Evolutionary conservation across 2,888 invertebrate genomes (phyloP), one percentile per base, ranked within the genome.

Genomic region (Leucophenga maculata): DNA sequence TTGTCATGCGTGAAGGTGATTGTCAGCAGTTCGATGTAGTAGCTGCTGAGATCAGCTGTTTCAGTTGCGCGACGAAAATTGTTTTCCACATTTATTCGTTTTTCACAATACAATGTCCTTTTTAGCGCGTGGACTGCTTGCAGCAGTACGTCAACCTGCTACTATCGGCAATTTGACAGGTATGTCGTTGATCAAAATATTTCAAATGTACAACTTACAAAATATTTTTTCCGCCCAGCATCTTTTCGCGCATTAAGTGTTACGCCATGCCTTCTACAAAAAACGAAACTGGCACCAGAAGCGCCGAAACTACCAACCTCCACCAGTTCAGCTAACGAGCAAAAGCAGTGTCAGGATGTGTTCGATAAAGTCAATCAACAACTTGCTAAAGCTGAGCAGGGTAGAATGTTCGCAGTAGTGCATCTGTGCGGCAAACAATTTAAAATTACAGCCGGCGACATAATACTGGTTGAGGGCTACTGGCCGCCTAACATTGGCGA

Each of bases 401-500:
- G 86, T 0, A 85, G 89, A 2, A 75, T 88, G 9, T 97, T 97
- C 88, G 97, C 97, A 0, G 91, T 97, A 1, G 91, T 97, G 0
- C 93, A 95, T 79, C 78, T 97, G 18, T 90, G 93, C 72, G 96
- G 96, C 13, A 95, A 94, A 87, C 97, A 97, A 83, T 95, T 93
- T 88, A 94, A 95, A 88, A 91, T 97, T 0, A 95, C 96, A 0
- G 91, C 93, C 70, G 95, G 94, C n/a, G 97, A 97, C 88, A 89
- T 97, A 3, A 90, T 97, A 32, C 90, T 96, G 0, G 89, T 97
- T 0, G 94, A 95, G 88, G 95, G 95, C 0, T 92, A 93, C 82
- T 96, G 96, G 95, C 93, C 94, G 39, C 95, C 96, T 1, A 92
- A 92, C 66, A 91, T 92, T 68, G 95, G 96, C 0, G 96, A 97